Percentiles rank a stretch among this genome's conserved stretches.
phyloP scores from a whole-genome alignment of 1,140 invertebrate genomes.

The Euglossa dilemma region DNA sequence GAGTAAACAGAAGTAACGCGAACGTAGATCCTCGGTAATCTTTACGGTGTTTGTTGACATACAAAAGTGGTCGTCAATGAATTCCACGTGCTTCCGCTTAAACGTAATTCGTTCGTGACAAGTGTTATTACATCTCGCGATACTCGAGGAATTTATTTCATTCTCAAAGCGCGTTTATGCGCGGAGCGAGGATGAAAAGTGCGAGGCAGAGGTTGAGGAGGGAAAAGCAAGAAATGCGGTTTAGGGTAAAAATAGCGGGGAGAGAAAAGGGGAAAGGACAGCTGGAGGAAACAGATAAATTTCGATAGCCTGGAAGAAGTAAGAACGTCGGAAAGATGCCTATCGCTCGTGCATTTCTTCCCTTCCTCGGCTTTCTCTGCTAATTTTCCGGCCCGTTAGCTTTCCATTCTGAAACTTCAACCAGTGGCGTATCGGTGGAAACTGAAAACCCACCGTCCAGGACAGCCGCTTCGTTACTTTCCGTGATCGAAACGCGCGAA shows the following conservation, averaged over 20 bases:
- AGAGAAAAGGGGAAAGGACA: no score
- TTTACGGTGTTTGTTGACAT: neutral
- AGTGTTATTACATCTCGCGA: no score
- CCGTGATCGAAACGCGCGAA: conserved; percentile 36
- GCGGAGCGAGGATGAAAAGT: no score
- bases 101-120: no score
- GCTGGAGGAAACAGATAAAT: no score
- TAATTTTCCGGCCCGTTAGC: conserved; percentile 40
- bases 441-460: no score
- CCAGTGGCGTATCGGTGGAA: conserved; percentile 12
- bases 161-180: no score
- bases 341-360: neutral
- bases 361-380: neutral
- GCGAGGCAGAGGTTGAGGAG: neutral
- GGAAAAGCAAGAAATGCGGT: neutral
- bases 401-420: neutral
- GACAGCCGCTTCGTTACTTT: conserved; percentile 14
- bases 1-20: neutral
- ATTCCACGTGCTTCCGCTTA: neutral
- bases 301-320: neutral
- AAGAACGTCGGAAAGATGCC: no score
- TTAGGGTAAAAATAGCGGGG: no score
- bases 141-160: no score
- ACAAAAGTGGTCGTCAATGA: neutral
- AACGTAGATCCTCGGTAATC: no score